phyloP scores from a whole-genome alignment of 2,113 vertebrate species.

The Butorides virescens region DNA sequence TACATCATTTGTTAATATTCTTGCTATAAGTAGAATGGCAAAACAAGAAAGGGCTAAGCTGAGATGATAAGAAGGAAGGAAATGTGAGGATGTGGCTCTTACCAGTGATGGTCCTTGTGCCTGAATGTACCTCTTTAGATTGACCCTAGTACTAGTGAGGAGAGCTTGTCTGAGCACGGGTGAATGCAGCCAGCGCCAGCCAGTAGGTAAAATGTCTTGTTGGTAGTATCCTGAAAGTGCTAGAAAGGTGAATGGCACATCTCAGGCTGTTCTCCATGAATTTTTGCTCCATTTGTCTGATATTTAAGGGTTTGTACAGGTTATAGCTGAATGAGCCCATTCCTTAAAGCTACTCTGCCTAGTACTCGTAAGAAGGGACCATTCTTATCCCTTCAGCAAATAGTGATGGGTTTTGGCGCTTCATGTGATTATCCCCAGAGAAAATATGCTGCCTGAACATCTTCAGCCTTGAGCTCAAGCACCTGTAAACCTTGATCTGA shows the following conservation, averaged over 20 bases:
- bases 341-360: neutral
- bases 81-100: neutral
- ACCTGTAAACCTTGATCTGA: neutral
- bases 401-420: neutral
- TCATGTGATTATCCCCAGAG: neutral
- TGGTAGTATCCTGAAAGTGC: neutral
- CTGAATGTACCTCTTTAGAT: neutral
- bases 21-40: neutral
- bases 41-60: neutral
- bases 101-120: neutral
- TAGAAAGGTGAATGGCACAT: neutral
- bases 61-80: neutral
- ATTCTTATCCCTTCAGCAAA: conserved; percentile 19
- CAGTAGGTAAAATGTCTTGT: neutral
- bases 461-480: neutral
- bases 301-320: neutral
- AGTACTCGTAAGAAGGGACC: neutral
- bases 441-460: neutral
- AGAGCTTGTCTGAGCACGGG: neutral
- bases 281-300: neutral
- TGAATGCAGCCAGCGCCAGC: rapidly evolving
- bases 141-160: neutral
- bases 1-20: conserved; percentile 17
- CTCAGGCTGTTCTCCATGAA: neutral
- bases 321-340: neutral